Percentiles rank a stretch among this genome's conserved stretches.
phyloP scores from a whole-genome alignment of 2,888 invertebrate genomes.

The Pristionchus exspectatus region DNA sequence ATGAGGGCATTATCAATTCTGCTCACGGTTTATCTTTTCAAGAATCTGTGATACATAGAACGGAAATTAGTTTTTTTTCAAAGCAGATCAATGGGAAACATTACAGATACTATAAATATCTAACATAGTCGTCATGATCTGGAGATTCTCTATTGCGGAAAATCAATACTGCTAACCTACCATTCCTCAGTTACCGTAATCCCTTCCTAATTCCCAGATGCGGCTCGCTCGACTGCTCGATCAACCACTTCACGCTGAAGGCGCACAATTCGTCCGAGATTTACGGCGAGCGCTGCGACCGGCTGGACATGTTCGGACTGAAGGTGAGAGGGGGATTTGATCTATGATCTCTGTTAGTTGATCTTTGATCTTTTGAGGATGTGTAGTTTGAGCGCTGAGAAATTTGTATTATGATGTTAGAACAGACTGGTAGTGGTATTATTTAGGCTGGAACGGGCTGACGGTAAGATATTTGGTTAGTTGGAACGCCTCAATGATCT shows the following conservation, averaged over 20 bases:
- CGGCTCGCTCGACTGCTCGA: constrained; percentile 72
- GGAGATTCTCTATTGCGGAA: neutral
- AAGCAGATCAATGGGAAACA: too few relatives aligned
- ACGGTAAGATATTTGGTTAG: too few relatives aligned
- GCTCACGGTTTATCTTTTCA: too few relatives aligned
- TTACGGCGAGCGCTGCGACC: constrained; percentile 71
- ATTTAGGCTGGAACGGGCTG: too few relatives aligned
- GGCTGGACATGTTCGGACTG: constrained; percentile 70
- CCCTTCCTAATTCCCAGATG: constrained; percentile 57
- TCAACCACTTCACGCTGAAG: constrained; percentile 70
- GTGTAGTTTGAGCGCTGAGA: neutral
- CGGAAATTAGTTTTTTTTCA: too few relatives aligned
- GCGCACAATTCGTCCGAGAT: constrained; percentile 65
- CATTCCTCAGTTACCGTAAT: neutral
- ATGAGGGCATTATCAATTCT: too few relatives aligned
- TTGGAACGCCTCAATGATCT: too few relatives aligned
- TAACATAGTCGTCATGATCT: neutral
- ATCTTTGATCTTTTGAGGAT: neutral
- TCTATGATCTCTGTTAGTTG: neutral
- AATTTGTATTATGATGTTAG: neutral
- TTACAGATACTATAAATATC: neutral
- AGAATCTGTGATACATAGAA: too few relatives aligned
- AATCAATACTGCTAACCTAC: neutral
- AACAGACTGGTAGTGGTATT: too few relatives aligned
- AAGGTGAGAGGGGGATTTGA: constrained; percentile 21